Base-by-base conservation (phyloP, 2,797 vertebrate species). In the Poeciliopsis paucimaculata region DNA sequence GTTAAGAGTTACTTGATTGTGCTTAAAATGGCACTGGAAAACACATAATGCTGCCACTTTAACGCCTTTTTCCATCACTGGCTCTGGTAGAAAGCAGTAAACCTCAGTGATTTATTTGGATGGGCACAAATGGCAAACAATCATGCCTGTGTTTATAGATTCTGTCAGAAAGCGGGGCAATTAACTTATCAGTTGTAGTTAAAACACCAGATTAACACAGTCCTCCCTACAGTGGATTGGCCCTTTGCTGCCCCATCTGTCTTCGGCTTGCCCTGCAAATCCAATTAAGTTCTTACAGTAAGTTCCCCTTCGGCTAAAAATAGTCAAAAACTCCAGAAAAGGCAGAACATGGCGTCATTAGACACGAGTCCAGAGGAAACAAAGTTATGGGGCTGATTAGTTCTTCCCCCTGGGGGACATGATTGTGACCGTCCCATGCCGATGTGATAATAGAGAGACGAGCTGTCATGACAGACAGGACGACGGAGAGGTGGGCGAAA, bases 251-350 rank as follows among this genome's bases (percentile, higher is more conserved):
- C 91, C 91, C 91, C 92, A 91, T 92, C 93, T 92, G 94, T 82
- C 81, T 83, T 89, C 84, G 90, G 91, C 92, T 81, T 76, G 90
- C 80, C 83, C 79, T 87, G 82, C 88, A 93, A 96, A 96, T 95
- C 94, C 95, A 95, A 95, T 96, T 95, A 94, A 93, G 92, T 90
- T 92, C 93, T 96, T 96, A 76, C 64, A 39, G 31, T 80, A 96
- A 79, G 83, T 51, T 84, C 84, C 76, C 76, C 77, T 1, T 34
- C 0, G 75, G 86, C 95, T 96, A 95, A 96, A 93, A 93, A 96
- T 95, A 96, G 93, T 81, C 28, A 47, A 89, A 93, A 94, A 92
- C 85, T 87, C 87, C 85, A 81, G 86, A 90, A 95, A 94, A 92
- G 79, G 11, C 79, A 71, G 89, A 82, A 81, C 31, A 64, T 71